Evolutionary conservation across 2,888 invertebrate species (phyloP).

Genomic region (Campopleginae sp.): DNA sequence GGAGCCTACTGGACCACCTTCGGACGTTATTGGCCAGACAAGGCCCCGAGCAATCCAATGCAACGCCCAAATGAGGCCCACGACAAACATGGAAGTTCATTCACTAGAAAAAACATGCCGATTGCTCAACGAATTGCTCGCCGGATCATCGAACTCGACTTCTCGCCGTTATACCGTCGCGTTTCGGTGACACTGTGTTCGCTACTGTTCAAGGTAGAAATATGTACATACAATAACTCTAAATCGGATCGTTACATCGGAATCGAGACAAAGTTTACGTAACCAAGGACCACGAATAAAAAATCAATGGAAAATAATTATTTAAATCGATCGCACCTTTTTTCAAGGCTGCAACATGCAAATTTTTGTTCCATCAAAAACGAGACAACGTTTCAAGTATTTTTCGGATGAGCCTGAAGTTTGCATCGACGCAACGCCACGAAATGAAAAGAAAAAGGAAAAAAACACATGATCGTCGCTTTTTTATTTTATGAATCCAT

Average conservation of each 20-base stretch:
- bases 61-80: not conserved
- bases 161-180: slow-evolving; percentile 38
- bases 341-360: not conserved
- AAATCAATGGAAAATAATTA: not conserved
- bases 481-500: too few species aligned
- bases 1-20: slow-evolving; percentile 26
- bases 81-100: not conserved
- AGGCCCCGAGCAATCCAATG: slow-evolving; percentile 31
- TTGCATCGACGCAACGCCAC: too few species aligned
- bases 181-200: slow-evolving; percentile 30
- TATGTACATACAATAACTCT: slow-evolving; percentile 8
- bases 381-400: not conserved
- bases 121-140: slow-evolving; percentile 17
- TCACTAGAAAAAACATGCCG: not conserved
- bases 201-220: slow-evolving; percentile 20
- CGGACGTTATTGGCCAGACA: not conserved
- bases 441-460: too few species aligned
- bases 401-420: too few species aligned
- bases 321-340: not conserved
- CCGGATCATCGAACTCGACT: slow-evolving; percentile 36
- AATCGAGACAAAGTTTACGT: not conserved
- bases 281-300: not conserved
- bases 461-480: too few species aligned
- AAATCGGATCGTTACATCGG: not conserved
- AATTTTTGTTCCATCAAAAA: not conserved